Evolutionary conservation across 2,888 invertebrate species (phyloP), one percentile per base, ranked within the genome.

Genomic region (Xestoiulus laeticollis): DNA sequence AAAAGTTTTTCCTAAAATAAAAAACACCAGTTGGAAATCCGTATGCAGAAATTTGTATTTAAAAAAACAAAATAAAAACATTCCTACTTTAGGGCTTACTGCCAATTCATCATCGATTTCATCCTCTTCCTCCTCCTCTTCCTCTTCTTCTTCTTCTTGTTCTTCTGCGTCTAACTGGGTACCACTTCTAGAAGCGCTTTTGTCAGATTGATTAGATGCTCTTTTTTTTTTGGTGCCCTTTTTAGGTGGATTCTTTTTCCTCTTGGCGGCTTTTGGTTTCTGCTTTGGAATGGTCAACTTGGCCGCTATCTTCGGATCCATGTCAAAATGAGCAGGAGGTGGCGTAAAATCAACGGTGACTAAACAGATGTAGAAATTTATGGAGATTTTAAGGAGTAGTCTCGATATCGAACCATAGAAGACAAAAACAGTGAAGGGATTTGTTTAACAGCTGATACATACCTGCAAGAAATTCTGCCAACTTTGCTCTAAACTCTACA

Each of bases 301-400:
- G 16, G 59, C 59, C n/a, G 59, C 59, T 59, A 59, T 22, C 22
- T 59, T 59, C 10, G n/a, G 59, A 6, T 59, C 59, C 59, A 59
- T 59, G 14, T 84, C 84, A 84, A 84, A 84, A 84, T 84, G 38
- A 19, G 84, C 84, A 38, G 38, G 84, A 5, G 84, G 84, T 33
- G 84, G 84, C 3, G 12, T 33, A n/a, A 84, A 84, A 84, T 38
- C 84, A 10, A 16, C 14, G 19, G 38, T 84, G 19, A 84, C 84
- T 84, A n/a, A n/a, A n/a, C n/a, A n/a, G n/a, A n/a, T n/a, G n/a
- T n/a, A n/a, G n/a, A n/a, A n/a, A n/a, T n/a, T n/a, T n/a, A n/a
- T n/a, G n/a, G n/a, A n/a, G n/a, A n/a, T n/a, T n/a, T n/a, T n/a
- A n/a, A n/a, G n/a, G n/a, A n/a, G n/a, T n/a, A n/a, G n/a, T n/a